A percentile compares a stretch with the other conserved stretches of the same genome.
phyloP scores from a whole-genome alignment of 2,113 vertebrate species.

The Tichodroma muraria region DNA sequence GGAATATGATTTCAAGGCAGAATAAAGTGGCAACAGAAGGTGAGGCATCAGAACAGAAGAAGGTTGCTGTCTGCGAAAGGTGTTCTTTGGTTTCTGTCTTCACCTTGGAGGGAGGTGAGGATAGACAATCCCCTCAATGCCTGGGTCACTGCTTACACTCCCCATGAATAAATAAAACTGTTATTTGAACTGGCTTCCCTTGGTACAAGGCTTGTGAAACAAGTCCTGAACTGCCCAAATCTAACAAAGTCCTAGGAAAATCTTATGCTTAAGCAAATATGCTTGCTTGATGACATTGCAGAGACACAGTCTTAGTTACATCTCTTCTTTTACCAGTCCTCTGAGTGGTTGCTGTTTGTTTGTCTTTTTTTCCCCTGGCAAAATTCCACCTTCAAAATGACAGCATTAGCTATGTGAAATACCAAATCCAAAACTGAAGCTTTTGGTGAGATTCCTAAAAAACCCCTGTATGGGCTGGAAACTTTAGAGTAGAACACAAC shows the following conservation, averaged over 20 bases:
- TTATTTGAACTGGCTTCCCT: not conserved
- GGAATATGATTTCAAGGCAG: not conserved
- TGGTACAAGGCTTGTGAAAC: no score
- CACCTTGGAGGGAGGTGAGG: not conserved
- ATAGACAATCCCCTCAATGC: not conserved
- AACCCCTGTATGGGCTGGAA: rapidly evolving
- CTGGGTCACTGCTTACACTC: not conserved
- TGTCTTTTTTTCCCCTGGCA: not conserved
- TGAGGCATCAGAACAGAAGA: not conserved
- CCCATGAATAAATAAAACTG: not conserved
- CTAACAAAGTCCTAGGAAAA: not conserved
- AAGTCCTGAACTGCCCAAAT: not conserved
- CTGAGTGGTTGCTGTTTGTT: not conserved
- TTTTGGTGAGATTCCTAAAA: not conserved
- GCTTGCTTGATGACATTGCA: not conserved
- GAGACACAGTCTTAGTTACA: not conserved
- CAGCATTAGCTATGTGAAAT: not conserved
- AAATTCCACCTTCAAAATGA: not conserved
- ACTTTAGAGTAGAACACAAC: not conserved
- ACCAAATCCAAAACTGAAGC: not conserved
- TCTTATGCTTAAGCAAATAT: not conserved
- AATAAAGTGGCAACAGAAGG: not conserved
- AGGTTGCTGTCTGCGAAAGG: not conserved
- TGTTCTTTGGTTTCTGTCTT: not conserved
- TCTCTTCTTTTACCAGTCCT: not conserved